Conservation (phyloP, 1,140 invertebrate species). For the Drosophila nebulosa region DNA sequence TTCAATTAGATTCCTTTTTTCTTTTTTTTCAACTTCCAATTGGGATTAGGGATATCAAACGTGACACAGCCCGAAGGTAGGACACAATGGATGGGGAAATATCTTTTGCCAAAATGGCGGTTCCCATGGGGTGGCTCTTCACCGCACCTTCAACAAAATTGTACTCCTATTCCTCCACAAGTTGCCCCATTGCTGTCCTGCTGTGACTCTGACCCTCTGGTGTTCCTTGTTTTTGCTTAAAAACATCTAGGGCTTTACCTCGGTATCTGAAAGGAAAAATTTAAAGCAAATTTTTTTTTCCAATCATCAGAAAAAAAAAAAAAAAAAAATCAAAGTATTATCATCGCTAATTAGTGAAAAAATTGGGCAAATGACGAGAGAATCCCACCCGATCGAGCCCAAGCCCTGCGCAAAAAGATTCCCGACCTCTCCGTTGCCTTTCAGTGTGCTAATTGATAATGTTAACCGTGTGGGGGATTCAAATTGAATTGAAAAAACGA, state of each 20-base stretch:
- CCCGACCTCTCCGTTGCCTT: slow-evolving; percentile 22
- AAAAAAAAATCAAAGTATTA: slow-evolving; percentile 26
- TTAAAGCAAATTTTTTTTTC: background rate
- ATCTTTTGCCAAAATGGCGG: slow-evolving; percentile 88
- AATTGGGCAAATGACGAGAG: background rate
- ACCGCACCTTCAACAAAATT: slow-evolving; percentile 75
- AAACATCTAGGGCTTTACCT: slow-evolving; percentile 56
- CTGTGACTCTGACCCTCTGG: slow-evolving; percentile 27
- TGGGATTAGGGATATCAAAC: slow-evolving; percentile 85
- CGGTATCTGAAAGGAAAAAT: slow-evolving; percentile 16
- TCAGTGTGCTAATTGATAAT: slow-evolving; percentile 65
- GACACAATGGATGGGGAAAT: slow-evolving; percentile 90
- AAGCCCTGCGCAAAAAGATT: slow-evolving; percentile 40
- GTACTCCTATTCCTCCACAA: slow-evolving; percentile 78
- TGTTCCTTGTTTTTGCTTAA: slow-evolving; percentile 63
- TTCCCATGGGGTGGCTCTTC: slow-evolving; percentile 87
- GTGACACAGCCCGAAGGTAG: slow-evolving; percentile 88
- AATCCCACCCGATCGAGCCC: background rate
- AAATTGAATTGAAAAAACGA: slow-evolving; percentile 55
- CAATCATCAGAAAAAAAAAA: too few species aligned
- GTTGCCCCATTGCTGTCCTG: slow-evolving; percentile 38
- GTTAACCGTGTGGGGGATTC: slow-evolving; percentile 43
- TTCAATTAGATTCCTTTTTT: too few species aligned
- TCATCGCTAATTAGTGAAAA: slow-evolving; percentile 49
- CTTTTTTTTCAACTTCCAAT: slow-evolving; percentile 82